These are phyloP conservation scores for Euglossa dilemma DNA, from an alignment of 1,140 invertebrate genomes.

Conservation along the genomic window DNA sequence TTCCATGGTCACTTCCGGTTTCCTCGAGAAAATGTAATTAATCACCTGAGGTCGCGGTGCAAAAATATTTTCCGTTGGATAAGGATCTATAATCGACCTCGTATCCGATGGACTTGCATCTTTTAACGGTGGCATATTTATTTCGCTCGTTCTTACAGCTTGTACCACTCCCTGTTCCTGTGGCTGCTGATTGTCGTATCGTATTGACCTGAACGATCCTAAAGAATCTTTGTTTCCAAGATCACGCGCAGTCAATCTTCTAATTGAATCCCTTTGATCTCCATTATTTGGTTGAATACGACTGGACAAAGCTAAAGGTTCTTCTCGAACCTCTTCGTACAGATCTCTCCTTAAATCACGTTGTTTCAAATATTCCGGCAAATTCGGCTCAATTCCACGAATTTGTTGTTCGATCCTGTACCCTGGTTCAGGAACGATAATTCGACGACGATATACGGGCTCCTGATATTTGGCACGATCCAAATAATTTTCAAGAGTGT, in stretches of 20 bases:
- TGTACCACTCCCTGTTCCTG: too few species aligned
- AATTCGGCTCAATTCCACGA: neutral
- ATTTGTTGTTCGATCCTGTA: neutral
- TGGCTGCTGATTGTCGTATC: neutral
- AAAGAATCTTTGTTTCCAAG: neutral
- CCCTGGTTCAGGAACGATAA: neutral
- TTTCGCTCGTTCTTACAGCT: neutral
- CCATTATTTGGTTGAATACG: neutral
- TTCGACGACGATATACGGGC: constrained; percentile 4
- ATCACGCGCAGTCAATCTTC: neutral
- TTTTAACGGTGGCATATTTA: neutral
- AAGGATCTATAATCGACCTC: neutral
- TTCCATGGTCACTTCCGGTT: neutral
- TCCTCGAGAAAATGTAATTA: constrained; percentile 68
- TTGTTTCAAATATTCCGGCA: neutral
- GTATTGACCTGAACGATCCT: neutral
- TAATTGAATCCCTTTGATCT: neutral
- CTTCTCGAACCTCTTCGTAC: constrained; percentile 16
- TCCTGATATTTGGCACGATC: constrained; percentile 34
- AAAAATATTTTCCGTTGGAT: constrained; percentile 66
- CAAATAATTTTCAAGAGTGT: constrained; percentile 47
- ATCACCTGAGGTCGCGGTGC: constrained; percentile 71
- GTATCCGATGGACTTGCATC: neutral
- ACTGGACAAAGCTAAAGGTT: neutral
- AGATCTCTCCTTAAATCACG: neutral